These are phyloP conservation scores for Euplagia quadripunctaria DNA, from an alignment of 2,888 invertebrate species.

Conservation along the genomic window DNA sequence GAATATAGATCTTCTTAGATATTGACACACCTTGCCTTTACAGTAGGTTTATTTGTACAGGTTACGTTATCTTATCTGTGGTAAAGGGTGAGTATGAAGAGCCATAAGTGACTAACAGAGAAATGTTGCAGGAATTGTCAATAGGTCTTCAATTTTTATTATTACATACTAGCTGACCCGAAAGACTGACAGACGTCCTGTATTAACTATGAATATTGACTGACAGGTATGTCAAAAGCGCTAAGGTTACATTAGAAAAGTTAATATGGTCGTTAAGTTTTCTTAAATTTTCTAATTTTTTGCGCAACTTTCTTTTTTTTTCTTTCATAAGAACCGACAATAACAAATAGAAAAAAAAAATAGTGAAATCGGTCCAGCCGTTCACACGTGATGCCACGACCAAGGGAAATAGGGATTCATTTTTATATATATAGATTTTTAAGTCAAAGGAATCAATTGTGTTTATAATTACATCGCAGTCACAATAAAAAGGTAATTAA, in stretches of 20 bases:
- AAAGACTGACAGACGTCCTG: too few relatives aligned
- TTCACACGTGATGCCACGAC: too few relatives aligned
- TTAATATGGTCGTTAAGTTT: too few relatives aligned
- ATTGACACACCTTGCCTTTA: neutral
- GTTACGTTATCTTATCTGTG: neutral
- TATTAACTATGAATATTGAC: too few relatives aligned
- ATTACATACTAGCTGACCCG: neutral
- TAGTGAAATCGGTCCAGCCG: too few relatives aligned
- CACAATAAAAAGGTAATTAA: neutral
- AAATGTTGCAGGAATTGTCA: neutral
- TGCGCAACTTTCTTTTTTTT: too few relatives aligned
- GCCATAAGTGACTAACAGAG: neutral
- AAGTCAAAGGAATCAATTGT: neutral
- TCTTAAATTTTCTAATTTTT: too few relatives aligned
- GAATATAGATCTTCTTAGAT: neutral
- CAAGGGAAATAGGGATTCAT: too few relatives aligned
- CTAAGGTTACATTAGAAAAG: too few relatives aligned
- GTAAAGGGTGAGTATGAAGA: neutral
- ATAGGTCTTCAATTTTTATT: neutral
- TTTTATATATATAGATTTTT: neutral
- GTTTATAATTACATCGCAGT: neutral
- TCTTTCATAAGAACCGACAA: too few relatives aligned
- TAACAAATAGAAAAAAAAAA: too few relatives aligned
- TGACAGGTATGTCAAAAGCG: too few relatives aligned
- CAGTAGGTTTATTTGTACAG: neutral